Base-by-base conservation (phyloP, 2,113 vertebrate genomes). In the Albula goreensis region DNA sequence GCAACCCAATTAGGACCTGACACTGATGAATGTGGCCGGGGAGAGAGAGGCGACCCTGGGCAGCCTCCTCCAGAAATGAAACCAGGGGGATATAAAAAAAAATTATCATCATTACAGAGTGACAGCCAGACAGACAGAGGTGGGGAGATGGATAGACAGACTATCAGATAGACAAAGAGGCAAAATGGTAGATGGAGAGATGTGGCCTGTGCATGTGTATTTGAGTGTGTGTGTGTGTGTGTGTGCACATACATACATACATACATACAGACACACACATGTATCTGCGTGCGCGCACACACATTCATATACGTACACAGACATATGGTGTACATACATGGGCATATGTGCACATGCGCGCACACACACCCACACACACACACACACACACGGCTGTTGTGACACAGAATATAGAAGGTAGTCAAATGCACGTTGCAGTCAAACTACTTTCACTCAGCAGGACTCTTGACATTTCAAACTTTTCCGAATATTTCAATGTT, bases 21-120 rank as follows among this genome's bases (percentile, higher is more conserved):
- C 94, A 92, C 95, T 96, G 95, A 96, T 95, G 93, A 95, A 95
- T 96, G 95, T 93, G 92, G 91, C 93, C 93, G 86, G 93, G 94
- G 94, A 93, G 91, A 87, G 86, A 85, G 90, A 94, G 93, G 94
- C 94, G 93, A 95, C 95, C 94, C 93, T 89, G 92, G 92, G 92
- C 91, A 90, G 91, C 90, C 91, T 93, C 91, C 90, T 91, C 92
- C 92, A 92, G 91, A 96, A 96, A 95, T 95, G 94, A 95, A 95
- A 94, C 93, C 93, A 91, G 93, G 89, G 94, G 94, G 95, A 95
- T 94, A 94, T 95, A 93, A 66, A 94, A 94, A 94, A 91, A 94
- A 93, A 94, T 94, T 95, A 95, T 95, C 95, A 96, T 93, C 92
- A 91, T 92, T 90, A 84, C 90, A 90, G 88, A 78, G 85, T 92